phyloP scores from a whole-genome alignment of 1,140 invertebrate genomes.

The Zaprionus vittiger region DNA sequence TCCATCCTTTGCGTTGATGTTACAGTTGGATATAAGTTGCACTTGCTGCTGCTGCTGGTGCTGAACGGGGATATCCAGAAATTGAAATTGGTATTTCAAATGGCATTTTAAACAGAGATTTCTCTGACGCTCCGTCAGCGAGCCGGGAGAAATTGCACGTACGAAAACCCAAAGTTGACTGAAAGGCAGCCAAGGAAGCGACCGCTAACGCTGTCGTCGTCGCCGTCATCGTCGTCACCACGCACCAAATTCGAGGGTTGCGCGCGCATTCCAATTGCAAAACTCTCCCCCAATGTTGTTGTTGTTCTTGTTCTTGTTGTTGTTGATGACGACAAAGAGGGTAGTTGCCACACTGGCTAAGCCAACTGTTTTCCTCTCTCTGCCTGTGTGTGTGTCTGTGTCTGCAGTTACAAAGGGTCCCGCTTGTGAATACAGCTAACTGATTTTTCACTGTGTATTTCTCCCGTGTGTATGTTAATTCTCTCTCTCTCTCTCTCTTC shows the following conservation, averaged over 20 bases:
- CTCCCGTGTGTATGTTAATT: constrained; percentile 1
- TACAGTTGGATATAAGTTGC: neutral
- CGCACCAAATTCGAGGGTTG: constrained; percentile 65
- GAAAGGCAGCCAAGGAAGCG: constrained; percentile 80
- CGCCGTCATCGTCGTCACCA: constrained; percentile 49
- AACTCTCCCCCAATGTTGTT: constrained; percentile 63
- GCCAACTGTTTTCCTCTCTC: constrained; percentile 17
- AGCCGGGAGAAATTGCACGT: constrained; percentile 83
- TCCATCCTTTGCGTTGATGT: neutral
- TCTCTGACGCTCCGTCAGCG: constrained; percentile 73
- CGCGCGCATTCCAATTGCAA: constrained; percentile 79
- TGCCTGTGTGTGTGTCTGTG: constrained; percentile 21
- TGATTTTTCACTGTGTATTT: constrained; percentile 73
- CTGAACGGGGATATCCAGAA: constrained; percentile 8
- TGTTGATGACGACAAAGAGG: constrained; percentile 36
- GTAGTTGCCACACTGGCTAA: constrained; percentile 13
- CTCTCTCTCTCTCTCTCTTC: neutral
- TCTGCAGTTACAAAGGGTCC: constrained; percentile 12
- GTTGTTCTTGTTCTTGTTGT: constrained; percentile 12
- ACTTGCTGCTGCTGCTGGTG: neutral
- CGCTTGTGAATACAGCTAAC: constrained; percentile 45
- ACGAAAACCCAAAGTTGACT: constrained; percentile 84
- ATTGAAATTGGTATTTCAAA: constrained; percentile 4
- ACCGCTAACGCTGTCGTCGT: constrained; percentile 43
- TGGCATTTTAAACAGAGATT: constrained; percentile 20